Conservation (phyloP, 2,888 invertebrate species). For the Xestoiulus laeticollis region DNA sequence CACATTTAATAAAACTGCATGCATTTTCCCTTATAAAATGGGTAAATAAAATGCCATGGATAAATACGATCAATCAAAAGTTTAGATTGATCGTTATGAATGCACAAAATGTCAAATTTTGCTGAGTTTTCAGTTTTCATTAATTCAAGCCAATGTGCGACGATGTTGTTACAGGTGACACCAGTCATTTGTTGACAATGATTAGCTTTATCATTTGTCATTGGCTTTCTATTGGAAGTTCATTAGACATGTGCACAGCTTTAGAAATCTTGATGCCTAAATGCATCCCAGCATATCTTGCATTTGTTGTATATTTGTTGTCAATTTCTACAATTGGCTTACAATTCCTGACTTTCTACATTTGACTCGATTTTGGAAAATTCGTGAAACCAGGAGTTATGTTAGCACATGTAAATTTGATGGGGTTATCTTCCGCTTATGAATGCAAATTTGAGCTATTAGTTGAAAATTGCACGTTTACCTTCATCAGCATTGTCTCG, state of each 20-base stretch:
- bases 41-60: not conserved
- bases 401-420: too few relatives aligned
- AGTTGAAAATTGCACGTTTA: conserved; percentile 63
- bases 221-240: not conserved
- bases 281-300: not conserved
- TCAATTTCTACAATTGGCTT: not conserved
- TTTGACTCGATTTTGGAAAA: too few relatives aligned
- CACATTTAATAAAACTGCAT: not conserved
- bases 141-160: not conserved
- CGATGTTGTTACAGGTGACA: not conserved
- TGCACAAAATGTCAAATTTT: not conserved
- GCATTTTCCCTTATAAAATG: not conserved
- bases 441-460: too few relatives aligned
- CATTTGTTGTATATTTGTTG: too few relatives aligned
- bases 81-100: not conserved
- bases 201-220: not conserved
- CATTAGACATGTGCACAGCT: not conserved
- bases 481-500: conserved; percentile 86
- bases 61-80: not conserved
- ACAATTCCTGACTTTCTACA: not conserved
- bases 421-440: too few relatives aligned
- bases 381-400: too few relatives aligned
- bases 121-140: not conserved
- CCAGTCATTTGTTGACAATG: not conserved
- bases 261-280: not conserved